phyloP scores from a whole-genome alignment of 2,888 invertebrate genomes.

The Pterostichus madidus region DNA sequence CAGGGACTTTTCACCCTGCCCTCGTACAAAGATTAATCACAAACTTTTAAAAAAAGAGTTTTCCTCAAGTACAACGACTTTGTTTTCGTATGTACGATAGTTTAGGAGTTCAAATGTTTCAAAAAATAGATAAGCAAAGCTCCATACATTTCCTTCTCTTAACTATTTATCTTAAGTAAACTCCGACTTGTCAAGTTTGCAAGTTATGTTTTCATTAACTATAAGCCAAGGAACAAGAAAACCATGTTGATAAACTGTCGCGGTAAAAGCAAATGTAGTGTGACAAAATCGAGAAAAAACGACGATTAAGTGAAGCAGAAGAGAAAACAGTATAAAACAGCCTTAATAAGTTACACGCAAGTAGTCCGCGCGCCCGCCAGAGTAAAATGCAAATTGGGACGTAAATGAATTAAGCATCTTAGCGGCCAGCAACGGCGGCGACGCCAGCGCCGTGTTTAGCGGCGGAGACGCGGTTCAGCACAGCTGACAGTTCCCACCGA shows the following conservation, averaged over 20 bases:
- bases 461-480: not conserved
- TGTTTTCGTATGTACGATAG: not conserved
- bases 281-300: constrained; percentile 50
- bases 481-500: constrained; percentile 11
- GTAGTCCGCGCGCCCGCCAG: constrained; percentile 25
- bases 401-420: constrained; percentile 63
- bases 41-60: not conserved
- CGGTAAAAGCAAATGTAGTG: constrained; percentile 53
- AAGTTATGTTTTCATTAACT: constrained; percentile 43
- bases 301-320: constrained; percentile 21
- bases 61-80: not conserved
- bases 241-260: constrained; percentile 32
- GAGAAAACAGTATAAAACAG: constrained; percentile 33
- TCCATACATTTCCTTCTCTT: too few relatives aligned
- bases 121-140: constrained; percentile 8
- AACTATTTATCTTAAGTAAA: constrained; percentile 22
- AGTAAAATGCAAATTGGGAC: constrained; percentile 61
- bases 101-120: not conserved
- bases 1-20: too few relatives aligned
- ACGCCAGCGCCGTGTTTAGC: too few relatives aligned
- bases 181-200: constrained; percentile 7
- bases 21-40: too few relatives aligned
- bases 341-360: constrained; percentile 61
- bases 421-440: not conserved
- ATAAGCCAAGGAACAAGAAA: not conserved